A percentile compares a stretch with the other conserved stretches of the same genome.
Evolutionary conservation across 2,888 invertebrate species (phyloP).

Genomic region (Epinotia demarniana): DNA sequence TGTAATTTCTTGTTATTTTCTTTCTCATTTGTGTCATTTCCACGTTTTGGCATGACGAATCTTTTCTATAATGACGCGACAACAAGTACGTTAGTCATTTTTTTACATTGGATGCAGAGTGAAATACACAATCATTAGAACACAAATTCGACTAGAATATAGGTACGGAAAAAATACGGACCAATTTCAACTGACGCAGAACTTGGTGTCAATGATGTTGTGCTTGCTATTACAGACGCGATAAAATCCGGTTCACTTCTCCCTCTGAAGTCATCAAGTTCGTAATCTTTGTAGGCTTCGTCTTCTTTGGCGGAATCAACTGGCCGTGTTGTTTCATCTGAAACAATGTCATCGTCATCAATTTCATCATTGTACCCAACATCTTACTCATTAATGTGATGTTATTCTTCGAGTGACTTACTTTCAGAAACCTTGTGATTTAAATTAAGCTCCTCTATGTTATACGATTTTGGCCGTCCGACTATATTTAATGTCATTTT

Average conservation of each 20-base stretch:
- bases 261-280: conserved; percentile 53
- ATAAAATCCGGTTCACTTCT: conserved; percentile 45
- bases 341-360: conserved; percentile 53
- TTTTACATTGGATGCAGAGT: neutral
- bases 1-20: neutral
- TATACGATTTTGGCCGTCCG: conserved; percentile 71
- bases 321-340: conserved; percentile 59
- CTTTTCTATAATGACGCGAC: neutral
- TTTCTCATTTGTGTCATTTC: neutral
- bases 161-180: conserved; percentile 19
- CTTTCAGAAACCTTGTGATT: conserved; percentile 55
- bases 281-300: conserved; percentile 64
- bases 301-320: conserved; percentile 53
- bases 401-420: conserved; percentile 59
- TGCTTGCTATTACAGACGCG: conserved; percentile 26
- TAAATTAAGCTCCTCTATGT: conserved; percentile 64
- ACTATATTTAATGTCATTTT: conserved; percentile 58
- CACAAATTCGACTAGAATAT: neutral
- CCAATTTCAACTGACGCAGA: conserved; percentile 4
- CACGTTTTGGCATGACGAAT: neutral
- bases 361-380: neutral
- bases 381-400: conserved; percentile 37
- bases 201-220: neutral
- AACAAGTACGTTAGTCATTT: neutral
- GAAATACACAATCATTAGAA: neutral